Evolutionary conservation across 2,113 vertebrate genomes (phyloP).

Genomic region (Columbina picui): DNA sequence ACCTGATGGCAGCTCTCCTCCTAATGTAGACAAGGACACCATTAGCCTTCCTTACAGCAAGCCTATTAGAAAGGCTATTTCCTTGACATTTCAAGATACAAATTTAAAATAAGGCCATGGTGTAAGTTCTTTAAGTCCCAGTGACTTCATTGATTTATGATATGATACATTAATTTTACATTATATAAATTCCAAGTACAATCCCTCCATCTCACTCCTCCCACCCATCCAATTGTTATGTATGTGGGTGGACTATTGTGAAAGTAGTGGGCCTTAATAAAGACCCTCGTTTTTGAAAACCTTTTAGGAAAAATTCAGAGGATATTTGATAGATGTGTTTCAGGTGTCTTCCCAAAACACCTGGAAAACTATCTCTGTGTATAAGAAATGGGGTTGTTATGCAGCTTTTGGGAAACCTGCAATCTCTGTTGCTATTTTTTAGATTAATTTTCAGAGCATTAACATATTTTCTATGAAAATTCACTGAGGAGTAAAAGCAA

Average conservation of each 20-base stretch:
- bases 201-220: background rate
- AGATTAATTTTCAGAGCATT: background rate
- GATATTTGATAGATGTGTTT: background rate
- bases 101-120: background rate
- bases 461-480: background rate
- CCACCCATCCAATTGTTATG: accelerated
- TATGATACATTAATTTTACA: background rate
- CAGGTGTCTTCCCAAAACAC: background rate
- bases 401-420: background rate
- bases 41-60: background rate
- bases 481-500: background rate
- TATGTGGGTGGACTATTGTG: background rate
- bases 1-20: background rate
- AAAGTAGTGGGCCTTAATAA: background rate
- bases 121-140: background rate
- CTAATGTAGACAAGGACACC: background rate
- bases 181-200: background rate
- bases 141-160: background rate
- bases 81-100: background rate
- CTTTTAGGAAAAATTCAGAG: background rate
- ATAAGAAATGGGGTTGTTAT: background rate
- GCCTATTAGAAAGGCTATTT: background rate
- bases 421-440: background rate
- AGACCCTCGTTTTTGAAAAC: background rate
- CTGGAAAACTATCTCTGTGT: background rate